Conservation (phyloP, 2,888 invertebrate genomes). For the Elegia similella region DNA sequence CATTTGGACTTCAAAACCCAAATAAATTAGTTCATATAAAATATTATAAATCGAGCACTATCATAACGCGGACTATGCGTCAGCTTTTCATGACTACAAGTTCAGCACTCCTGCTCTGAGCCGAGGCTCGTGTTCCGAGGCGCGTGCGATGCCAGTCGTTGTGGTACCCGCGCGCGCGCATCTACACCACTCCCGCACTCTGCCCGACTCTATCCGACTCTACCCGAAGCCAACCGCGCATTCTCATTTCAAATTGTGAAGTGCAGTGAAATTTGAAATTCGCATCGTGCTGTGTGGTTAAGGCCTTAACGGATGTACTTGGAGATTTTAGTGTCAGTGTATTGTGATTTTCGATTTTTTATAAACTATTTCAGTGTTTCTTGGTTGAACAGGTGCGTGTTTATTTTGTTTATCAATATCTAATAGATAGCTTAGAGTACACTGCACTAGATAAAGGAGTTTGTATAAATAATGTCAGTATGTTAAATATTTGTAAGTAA, state of each 20-base stretch:
- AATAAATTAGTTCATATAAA: not conserved
- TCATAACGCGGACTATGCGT: not conserved
- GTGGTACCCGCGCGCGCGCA: conserved; percentile 61
- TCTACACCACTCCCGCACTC: conserved; percentile 17
- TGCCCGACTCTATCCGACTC: not conserved
- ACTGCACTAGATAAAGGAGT: conserved; percentile 22
- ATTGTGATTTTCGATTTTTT: conserved; percentile 6
- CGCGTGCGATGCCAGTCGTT: conserved; percentile 74
- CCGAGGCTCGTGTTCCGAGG: conserved; percentile 54
- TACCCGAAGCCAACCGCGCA: conserved; percentile 30
- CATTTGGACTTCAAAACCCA: too few relatives aligned
- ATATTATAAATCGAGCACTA: not conserved
- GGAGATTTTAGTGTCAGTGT: conserved; percentile 32
- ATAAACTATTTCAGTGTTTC: conserved; percentile 5
- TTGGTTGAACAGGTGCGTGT: conserved; percentile 29
- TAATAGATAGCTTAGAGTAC: conserved; percentile 8
- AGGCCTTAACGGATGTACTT: conserved; percentile 41
- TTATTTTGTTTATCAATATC: conserved; percentile 23
- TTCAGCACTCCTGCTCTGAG: conserved; percentile 49
- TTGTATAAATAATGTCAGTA: conserved; percentile 10
- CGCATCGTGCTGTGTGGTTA: conserved; percentile 28
- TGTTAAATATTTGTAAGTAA: conserved; percentile 3
- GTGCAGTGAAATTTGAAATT: conserved; percentile 46
- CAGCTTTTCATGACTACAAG: conserved; percentile 30
- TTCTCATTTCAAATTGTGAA: conserved; percentile 17